Evolutionary conservation across 2,888 invertebrate species (phyloP).

Genomic region (Ectobius pallidus): DNA sequence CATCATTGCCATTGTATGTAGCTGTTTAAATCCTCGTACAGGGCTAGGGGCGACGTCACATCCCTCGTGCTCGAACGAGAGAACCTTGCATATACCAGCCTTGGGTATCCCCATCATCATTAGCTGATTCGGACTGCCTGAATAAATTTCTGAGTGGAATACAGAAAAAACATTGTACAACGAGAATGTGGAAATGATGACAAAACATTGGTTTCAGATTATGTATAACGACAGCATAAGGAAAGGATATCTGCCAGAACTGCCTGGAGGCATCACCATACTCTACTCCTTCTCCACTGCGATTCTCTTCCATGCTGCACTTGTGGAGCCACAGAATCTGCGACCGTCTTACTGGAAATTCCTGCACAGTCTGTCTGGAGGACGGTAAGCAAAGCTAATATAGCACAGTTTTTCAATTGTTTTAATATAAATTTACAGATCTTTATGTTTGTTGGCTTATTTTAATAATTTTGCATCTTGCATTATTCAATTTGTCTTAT

Average conservation of each 20-base stretch:
- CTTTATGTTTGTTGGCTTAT: too few relatives aligned
- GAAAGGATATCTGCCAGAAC: conserved; percentile 66
- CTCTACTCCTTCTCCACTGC: conserved; percentile 81
- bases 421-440: neutral
- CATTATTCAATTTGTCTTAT: neutral
- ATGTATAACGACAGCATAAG: conserved; percentile 74
- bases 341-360: conserved; percentile 86
- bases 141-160: too few relatives aligned
- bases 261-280: conserved; percentile 72
- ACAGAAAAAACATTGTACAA: too few relatives aligned
- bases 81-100: too few relatives aligned
- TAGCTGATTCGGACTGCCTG: too few relatives aligned
- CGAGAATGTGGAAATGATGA: too few relatives aligned
- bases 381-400: conserved; percentile 56
- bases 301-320: conserved; percentile 76
- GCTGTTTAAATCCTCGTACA: too few relatives aligned
- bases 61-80: too few relatives aligned
- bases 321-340: conserved; percentile 78
- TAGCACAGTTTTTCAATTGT: neutral
- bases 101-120: too few relatives aligned
- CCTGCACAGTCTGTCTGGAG: conserved; percentile 74
- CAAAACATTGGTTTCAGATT: too few relatives aligned
- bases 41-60: too few relatives aligned
- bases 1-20: too few relatives aligned
- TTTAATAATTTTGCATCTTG: neutral